These are phyloP conservation scores for Coryphaenoides rupestris DNA, from an alignment of 2,113 vertebrate species.

Conservation along the genomic window DNA sequence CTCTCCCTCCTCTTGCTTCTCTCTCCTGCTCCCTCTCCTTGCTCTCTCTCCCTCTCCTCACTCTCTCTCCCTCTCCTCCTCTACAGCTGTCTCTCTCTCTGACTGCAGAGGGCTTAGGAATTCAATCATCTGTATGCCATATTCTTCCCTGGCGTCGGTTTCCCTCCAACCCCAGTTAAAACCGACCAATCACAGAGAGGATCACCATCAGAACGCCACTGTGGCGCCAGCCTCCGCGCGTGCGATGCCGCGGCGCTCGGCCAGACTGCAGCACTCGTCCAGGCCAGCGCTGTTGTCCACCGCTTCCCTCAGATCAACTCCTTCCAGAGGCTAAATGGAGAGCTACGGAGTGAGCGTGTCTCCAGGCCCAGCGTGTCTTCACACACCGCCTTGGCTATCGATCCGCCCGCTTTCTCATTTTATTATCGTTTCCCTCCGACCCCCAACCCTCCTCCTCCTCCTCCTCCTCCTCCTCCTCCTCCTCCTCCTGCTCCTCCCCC, in stretches of 20 bases:
- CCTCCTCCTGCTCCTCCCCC: not conserved
- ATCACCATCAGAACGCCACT: slow-evolving; percentile 21
- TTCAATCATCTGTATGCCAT: slow-evolving; percentile 64
- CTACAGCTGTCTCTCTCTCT: slow-evolving; percentile 19
- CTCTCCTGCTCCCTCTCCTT: slow-evolving; percentile 9
- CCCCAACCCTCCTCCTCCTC: not conserved
- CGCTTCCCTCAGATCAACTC: too few relatives aligned
- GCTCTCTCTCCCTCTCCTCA: slow-evolving; percentile 5
- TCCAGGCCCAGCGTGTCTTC: too few relatives aligned
- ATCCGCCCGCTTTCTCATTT: not conserved
- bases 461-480: not conserved
- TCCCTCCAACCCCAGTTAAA: slow-evolving; percentile 37
- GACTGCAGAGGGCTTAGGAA: slow-evolving; percentile 54
- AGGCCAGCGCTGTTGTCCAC: too few relatives aligned
- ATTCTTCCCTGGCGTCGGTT: slow-evolving; percentile 39
- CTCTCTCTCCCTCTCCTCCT: slow-evolving; percentile 2
- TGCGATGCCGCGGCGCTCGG: too few relatives aligned
- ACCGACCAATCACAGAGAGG: slow-evolving; percentile 14
- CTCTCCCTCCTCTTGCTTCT: not conserved
- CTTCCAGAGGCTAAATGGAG: too few relatives aligned
- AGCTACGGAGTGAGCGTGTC: too few relatives aligned
- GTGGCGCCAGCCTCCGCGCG: too few relatives aligned
- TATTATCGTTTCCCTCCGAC: not conserved
- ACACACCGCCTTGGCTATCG: not conserved
- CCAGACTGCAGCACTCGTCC: too few relatives aligned